phyloP scores from a whole-genome alignment of 1,140 invertebrate genomes.

The Cydia amplana region DNA sequence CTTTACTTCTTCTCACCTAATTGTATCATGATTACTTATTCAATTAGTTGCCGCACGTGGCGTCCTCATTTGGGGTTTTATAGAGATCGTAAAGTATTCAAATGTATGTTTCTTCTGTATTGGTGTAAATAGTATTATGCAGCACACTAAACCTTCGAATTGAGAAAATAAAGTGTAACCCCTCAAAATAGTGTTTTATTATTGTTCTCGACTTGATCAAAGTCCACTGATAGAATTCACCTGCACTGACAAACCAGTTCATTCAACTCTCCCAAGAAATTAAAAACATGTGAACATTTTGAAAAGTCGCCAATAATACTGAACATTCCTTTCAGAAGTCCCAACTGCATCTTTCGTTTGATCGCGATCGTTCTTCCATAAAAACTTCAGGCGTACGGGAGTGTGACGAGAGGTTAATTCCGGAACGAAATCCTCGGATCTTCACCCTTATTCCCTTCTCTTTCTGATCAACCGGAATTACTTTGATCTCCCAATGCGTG shows the following conservation, averaged over 20 bases:
- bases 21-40: conserved; percentile 22
- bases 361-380: conserved; percentile 23
- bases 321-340: not conserved
- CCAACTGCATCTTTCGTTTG: not conserved
- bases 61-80: not conserved
- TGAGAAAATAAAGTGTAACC: too few relatives aligned
- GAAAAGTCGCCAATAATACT: not conserved
- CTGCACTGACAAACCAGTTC: not conserved
- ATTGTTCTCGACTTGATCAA: too few relatives aligned
- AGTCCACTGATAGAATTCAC: not conserved
- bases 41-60: not conserved
- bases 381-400: conserved; percentile 6
- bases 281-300: conserved; percentile 13
- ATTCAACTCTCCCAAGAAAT: not conserved
- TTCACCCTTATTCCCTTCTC: not conserved
- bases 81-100: not conserved
- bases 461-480: not conserved
- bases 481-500: not conserved
- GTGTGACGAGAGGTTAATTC: conserved; percentile 7
- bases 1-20: conserved; percentile 8
- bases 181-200: too few relatives aligned
- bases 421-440: conserved; percentile 15
- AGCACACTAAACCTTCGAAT: too few relatives aligned
- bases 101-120: not conserved
- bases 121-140: too few relatives aligned